Evolutionary conservation across 1,140 invertebrate species (phyloP), one percentile per base, ranked within the genome.

Genomic region (Tribolium castaneum): DNA sequence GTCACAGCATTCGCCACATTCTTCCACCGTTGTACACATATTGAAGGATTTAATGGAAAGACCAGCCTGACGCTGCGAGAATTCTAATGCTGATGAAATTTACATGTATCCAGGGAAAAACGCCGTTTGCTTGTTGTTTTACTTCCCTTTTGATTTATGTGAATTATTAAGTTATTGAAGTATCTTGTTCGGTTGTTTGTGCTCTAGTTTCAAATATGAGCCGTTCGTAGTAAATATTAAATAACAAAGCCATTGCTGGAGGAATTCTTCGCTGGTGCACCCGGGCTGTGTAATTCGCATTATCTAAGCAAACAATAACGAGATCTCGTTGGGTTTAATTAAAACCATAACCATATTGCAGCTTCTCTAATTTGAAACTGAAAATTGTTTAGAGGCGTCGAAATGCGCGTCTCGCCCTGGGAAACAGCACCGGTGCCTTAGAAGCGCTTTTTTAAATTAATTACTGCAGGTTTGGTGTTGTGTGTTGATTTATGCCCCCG

Each of bases 1-100:
- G 59, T 66, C 59, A 66, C 59, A 66, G 59, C 59, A 66, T 66
- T 66, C 59, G 59, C 59, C 59, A 66, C 59, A 66, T 66, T 66
- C 59, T 66, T 66, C 59, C 59, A 66, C 59, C 10, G 19, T 35
- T 66, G 59, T 66, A 35, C 59, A 66, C 59, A 13, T 66, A 66
- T 35, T 66, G 59, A 66, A 66, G 59, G 59, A 66, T 35, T 66
- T 66, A 66, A 66, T 66, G 12, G 59, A 66, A 66, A 66, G 59
- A 66, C 59, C 13, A 35, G 59, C 30, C 7, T 66, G 34, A 66
- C 59, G 59, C 59, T 10, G 34, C 4, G 9, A 14, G 59, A 34
- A 66, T 66, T 66, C 25, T 66, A 66, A 66, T 66, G 25, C n/a
- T 3, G n/a, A 12, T 13, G 59, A 35, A 30, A 66, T 66, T 66